Percentiles rank a stretch among this genome's conserved stretches.
Conservation (phyloP, 2,113 vertebrate genomes). For the Terrapene triunguis region DNA sequence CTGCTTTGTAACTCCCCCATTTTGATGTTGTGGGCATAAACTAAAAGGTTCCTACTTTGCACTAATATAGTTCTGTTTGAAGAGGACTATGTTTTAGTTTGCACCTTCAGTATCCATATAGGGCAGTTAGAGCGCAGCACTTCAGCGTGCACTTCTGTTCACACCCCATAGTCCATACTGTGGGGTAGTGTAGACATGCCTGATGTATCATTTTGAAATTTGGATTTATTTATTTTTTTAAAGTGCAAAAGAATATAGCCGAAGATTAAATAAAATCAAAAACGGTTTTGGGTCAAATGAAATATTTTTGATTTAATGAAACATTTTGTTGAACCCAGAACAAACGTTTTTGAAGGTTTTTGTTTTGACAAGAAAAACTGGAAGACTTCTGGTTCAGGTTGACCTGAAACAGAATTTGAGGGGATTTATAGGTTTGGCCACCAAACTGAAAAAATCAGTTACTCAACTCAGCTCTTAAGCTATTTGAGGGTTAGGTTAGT, state of each 20-base stretch:
- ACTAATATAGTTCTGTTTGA: not conserved
- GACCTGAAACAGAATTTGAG: not conserved
- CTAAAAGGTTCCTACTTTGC: not conserved
- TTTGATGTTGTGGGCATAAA: not conserved
- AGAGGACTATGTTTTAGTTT: not conserved
- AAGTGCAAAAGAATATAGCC: too few species aligned
- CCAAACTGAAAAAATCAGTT: too few species aligned
- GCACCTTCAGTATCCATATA: not conserved
- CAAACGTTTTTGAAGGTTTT: not conserved
- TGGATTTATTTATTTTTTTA: not conserved
- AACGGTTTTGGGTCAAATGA: not conserved
- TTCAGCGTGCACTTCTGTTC: not conserved
- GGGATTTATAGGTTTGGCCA: too few species aligned
- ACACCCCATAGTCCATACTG: not conserved
- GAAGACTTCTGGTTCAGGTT: not conserved
- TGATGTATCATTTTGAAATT: not conserved
- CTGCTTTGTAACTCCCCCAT: not conserved
- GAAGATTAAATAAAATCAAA: not conserved
- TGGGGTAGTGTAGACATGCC: not conserved
- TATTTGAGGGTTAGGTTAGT: too few species aligned
- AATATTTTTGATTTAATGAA: not conserved
- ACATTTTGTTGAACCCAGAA: not conserved
- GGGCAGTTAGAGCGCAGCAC: not conserved
- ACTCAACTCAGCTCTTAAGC: too few species aligned
- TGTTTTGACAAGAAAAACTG: not conserved